Evolutionary conservation across 2,888 invertebrate genomes (phyloP), one percentile per base, ranked within the genome.

Genomic region (Tenthredo amoena): DNA sequence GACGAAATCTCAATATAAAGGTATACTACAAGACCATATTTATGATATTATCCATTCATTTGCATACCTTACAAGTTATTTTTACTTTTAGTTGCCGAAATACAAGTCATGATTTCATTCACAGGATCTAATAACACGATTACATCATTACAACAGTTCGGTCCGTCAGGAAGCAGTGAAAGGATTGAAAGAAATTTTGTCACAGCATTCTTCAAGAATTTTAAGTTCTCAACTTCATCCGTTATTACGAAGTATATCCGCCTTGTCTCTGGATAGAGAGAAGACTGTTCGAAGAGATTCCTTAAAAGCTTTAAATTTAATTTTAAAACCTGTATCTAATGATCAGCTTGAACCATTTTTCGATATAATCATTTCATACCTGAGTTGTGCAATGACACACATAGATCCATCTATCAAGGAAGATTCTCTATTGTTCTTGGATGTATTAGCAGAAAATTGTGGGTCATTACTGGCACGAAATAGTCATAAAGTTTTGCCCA

Each of bases 331-430:
- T 86, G 92, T 94, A 81, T 91, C 94, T 7, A 91, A 91, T 10
- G 92, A 95, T 12, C 95, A 96, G 88, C 92, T 97, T 18, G 92
- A 94, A 65, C 97, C 98, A 12, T 98, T 97, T 92, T 97, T 97
- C 91, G 96, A 96, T 87, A 94, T 97, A 7, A 94, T 98, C 86
- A 96, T 96, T 31, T 97, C 97, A 0, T 97, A 98, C 92, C 93
- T 98, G 76, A 95, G 96, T 84, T 98, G 98, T 94, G 97, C 98
- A 0, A 98, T 99, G 97, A 98, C 98, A 0, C 97, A 98, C 90
- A 97, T 99, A 86, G 96, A 97, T 91, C 95, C 95, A 15, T 94
- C 95, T 81, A 96, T 99, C 87, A 97, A 98, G 91, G 97, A 97
- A 91, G 98, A 98, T 93, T 97, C 98, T 0, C 94, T 99, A 0